A percentile compares a stretch with the other conserved stretches of the same genome.
Conservation (phyloP, 2,888 invertebrate genomes). For the Penaeus monodon region DNA sequence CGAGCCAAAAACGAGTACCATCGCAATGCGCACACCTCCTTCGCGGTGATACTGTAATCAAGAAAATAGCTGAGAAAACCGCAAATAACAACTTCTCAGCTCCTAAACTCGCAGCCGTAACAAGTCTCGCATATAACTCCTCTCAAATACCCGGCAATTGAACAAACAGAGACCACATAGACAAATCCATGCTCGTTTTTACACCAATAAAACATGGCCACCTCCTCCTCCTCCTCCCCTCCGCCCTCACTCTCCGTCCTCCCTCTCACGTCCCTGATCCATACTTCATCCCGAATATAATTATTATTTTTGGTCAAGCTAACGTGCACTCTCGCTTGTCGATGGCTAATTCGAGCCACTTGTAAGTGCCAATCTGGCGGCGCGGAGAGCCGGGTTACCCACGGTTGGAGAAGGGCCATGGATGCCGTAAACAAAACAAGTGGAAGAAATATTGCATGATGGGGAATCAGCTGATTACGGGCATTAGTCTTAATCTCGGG, state of each 20-base stretch:
- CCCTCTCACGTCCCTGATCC: not conserved
- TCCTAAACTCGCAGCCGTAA: slow-evolving; percentile 40
- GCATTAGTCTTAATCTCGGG: slow-evolving; percentile 54
- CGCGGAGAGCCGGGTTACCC: slow-evolving; percentile 39
- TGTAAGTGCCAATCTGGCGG: slow-evolving; percentile 56
- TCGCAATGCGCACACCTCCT: slow-evolving; percentile 17
- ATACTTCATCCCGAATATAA: slow-evolving; percentile 47
- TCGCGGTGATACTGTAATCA: slow-evolving; percentile 20
- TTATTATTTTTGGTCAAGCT: slow-evolving; percentile 42
- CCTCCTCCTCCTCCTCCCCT: not conserved
- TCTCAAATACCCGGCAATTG: slow-evolving; percentile 44
- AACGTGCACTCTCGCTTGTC: slow-evolving; percentile 58
- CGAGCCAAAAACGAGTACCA: not conserved
- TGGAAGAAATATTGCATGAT: slow-evolving; percentile 48
- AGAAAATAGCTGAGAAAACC: slow-evolving; percentile 26
- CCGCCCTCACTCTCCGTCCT: not conserved
- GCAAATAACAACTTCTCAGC: slow-evolving; percentile 44
- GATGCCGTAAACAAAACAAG: slow-evolving; percentile 45
- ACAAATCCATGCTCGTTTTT: slow-evolving; percentile 3
- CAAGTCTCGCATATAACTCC: slow-evolving; percentile 39
- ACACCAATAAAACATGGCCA: too few species aligned
- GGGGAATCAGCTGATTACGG: slow-evolving; percentile 57
- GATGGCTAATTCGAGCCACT: slow-evolving; percentile 59
- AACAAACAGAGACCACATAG: slow-evolving; percentile 53
- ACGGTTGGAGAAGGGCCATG: slow-evolving; percentile 28